Conservation (phyloP, 2,888 invertebrate genomes). For the Molorchus minor region DNA sequence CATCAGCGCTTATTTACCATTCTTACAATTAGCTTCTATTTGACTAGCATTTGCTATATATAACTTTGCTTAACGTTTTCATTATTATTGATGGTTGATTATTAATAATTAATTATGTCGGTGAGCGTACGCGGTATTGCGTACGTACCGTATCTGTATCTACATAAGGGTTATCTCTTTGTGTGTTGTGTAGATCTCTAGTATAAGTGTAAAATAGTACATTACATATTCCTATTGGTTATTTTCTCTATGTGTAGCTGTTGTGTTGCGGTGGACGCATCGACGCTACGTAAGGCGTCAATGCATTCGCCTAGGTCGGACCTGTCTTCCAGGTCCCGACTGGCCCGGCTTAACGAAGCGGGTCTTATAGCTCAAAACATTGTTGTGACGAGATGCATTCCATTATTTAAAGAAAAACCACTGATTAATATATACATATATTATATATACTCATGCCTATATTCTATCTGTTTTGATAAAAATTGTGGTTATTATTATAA, state of each 20-base stretch:
- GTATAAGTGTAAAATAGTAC: constrained; percentile 61
- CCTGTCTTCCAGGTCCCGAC: constrained; percentile 47
- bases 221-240: constrained; percentile 63
- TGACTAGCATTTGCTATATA: constrained; percentile 59
- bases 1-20: constrained; percentile 62
- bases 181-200: constrained; percentile 65
- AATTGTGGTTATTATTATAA: constrained; percentile 60
- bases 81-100: constrained; percentile 52
- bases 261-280: constrained; percentile 60
- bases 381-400: constrained; percentile 65
- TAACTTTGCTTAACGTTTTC: constrained; percentile 50
- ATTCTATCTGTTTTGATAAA: constrained; percentile 62
- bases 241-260: constrained; percentile 64
- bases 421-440: constrained; percentile 59
- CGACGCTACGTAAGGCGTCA: constrained; percentile 44
- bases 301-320: constrained; percentile 54
- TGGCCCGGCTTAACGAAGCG: constrained; percentile 53
- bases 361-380: constrained; percentile 64
- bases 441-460: constrained; percentile 61
- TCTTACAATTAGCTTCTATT: constrained; percentile 63
- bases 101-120: constrained; percentile 55
- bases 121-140: constrained; percentile 57
- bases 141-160: constrained; percentile 51
- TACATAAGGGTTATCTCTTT: constrained; percentile 63
- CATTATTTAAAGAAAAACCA: constrained; percentile 61